These are phyloP conservation scores for Danaus melanippus DNA, from an alignment of 1,140 invertebrate species.

Conservation along the genomic window DNA sequence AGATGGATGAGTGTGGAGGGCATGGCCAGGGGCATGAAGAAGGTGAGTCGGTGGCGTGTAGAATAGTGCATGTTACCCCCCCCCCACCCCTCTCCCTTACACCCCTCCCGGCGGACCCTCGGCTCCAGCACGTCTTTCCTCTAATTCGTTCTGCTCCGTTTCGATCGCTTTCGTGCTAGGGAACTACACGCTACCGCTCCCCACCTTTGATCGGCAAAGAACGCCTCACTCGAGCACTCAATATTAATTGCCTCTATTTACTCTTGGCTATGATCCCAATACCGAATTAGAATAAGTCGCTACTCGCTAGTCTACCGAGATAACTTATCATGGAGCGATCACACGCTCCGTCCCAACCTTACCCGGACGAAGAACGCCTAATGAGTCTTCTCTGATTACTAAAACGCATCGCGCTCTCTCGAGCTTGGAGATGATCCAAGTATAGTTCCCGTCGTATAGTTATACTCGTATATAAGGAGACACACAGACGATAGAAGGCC, in stretches of 20 bases:
- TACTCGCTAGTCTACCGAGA: slow-evolving; percentile 12
- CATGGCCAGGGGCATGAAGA: slow-evolving; percentile 69
- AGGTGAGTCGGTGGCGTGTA: slow-evolving; percentile 71
- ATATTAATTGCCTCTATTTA: slow-evolving; percentile 14
- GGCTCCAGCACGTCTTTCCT: slow-evolving; percentile 20
- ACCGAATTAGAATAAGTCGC: slow-evolving; percentile 11
- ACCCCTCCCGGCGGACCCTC: slow-evolving; percentile 17
- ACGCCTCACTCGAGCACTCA: slow-evolving; percentile 9
- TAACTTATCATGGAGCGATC: slow-evolving; percentile 14
- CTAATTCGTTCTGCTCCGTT: slow-evolving; percentile 19
- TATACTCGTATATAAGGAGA: no score
- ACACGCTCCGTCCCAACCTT: slow-evolving; percentile 11
- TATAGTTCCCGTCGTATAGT: no score
- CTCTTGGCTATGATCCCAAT: slow-evolving; percentile 24
- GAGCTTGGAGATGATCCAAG: slow-evolving; percentile 7
- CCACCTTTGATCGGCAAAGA: slow-evolving; percentile 26
- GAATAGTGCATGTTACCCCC: slow-evolving; percentile 58
- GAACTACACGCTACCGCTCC: slow-evolving; percentile 68
- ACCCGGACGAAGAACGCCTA: slow-evolving; percentile 7
- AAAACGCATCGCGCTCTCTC: slow-evolving; percentile 6
- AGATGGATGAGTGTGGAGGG: slow-evolving; percentile 67
- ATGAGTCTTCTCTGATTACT: slow-evolving; percentile 7
- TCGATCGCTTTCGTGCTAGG: slow-evolving; percentile 40
- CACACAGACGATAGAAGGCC: no score
- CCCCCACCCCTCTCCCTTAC: slow-evolving; percentile 19